A percentile compares a stretch with the other conserved stretches of the same genome.
Evolutionary conservation across 2,888 invertebrate species (phyloP).

Genomic region (Macrosiphum euphorbiae): DNA sequence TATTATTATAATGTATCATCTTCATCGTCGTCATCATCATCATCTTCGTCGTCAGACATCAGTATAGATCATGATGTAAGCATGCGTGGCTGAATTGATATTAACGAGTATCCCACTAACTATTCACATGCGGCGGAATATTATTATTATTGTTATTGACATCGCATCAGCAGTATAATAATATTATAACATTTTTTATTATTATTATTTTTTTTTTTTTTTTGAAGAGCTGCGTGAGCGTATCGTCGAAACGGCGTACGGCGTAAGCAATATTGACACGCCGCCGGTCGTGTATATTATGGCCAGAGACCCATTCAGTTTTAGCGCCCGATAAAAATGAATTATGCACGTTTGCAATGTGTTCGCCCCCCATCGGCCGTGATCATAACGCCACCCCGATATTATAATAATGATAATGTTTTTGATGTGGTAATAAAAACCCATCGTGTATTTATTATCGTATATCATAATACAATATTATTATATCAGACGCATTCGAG

Average conservation of each 20-base stretch:
- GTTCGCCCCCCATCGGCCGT: neutral
- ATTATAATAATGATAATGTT: neutral
- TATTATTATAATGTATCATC: neutral
- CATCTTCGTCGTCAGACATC: neutral
- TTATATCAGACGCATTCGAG: neutral
- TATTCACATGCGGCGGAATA: neutral
- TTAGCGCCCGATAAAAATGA: neutral
- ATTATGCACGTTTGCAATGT: neutral
- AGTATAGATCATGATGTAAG: neutral
- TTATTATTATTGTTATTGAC: slow-evolving; percentile 1
- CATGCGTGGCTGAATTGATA: neutral
- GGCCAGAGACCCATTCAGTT: neutral
- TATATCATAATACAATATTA: neutral
- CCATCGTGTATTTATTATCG: neutral
- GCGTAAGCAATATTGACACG: neutral
- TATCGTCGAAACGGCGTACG: neutral
- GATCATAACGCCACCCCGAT: neutral
- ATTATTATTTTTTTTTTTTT: neutral
- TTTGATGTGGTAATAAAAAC: neutral
- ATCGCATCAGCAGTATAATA: neutral
- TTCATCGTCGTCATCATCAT: neutral
- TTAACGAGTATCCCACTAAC: neutral
- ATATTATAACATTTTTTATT: neutral
- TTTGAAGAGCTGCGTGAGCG: neutral
- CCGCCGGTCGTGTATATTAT: neutral